Evolutionary conservation across 2,113 vertebrate species (phyloP).

Genomic region (Cololabis saira): DNA sequence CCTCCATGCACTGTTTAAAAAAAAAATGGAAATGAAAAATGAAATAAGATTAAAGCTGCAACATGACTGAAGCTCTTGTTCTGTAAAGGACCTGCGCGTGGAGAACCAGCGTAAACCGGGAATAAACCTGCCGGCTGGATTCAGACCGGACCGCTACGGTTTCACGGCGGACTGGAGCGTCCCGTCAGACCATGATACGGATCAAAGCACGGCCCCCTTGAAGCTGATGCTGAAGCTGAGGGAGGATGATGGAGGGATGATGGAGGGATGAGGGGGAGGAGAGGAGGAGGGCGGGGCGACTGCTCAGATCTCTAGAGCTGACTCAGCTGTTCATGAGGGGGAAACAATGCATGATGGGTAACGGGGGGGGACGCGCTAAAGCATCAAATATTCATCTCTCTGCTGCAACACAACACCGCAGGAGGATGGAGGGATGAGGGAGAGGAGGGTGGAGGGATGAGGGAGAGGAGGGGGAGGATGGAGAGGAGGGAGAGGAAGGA

Average conservation of each 20-base stretch:
- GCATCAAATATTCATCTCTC: slow-evolving; percentile 71
- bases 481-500: too few relatives aligned
- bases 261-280: neutral
- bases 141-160: neutral
- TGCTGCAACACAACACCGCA: slow-evolving; percentile 46
- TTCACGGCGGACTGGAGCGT: neutral
- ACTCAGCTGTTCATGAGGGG: slow-evolving; percentile 22
- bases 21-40: too few relatives aligned
- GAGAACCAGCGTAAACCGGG: too few relatives aligned
- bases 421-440: neutral
- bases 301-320: slow-evolving; percentile 26
- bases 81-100: too few relatives aligned
- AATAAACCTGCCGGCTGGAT: too few relatives aligned
- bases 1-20: too few relatives aligned
- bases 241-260: slow-evolving; percentile 14
- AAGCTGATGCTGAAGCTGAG: neutral
- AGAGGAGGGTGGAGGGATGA: too few relatives aligned
- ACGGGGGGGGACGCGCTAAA: slow-evolving; percentile 27
- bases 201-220: neutral
- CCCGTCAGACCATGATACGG: neutral
- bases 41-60: too few relatives aligned
- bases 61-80: too few relatives aligned
- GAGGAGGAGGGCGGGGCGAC: neutral
- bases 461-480: too few relatives aligned
- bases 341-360: slow-evolving; percentile 1